Percentiles rank a stretch among this genome's conserved stretches.
phyloP scores from a whole-genome alignment of 2,797 vertebrate species.

The Leptodactylus fallax region DNA sequence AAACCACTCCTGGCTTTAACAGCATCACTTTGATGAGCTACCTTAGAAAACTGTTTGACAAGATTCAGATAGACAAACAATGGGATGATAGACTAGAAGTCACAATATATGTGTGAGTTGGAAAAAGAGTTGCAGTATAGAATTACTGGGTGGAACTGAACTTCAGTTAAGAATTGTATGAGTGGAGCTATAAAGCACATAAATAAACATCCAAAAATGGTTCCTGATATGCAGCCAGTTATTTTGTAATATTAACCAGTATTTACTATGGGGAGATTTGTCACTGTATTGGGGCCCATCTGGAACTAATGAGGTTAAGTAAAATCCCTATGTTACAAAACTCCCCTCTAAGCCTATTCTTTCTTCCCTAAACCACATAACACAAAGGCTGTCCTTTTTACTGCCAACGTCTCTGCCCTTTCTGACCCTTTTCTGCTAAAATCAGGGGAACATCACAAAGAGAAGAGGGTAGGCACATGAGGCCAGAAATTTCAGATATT shows the following conservation, averaged over 20 bases:
- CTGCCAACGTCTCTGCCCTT: slow-evolving; percentile 61
- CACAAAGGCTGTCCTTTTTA: slow-evolving; percentile 61
- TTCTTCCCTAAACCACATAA: slow-evolving; percentile 47
- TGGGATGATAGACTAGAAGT: slow-evolving; percentile 31
- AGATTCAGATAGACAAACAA: slow-evolving; percentile 47
- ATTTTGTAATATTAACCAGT: slow-evolving; percentile 28
- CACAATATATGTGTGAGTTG: background rate
- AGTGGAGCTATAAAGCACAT: background rate
- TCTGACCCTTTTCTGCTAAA: slow-evolving; percentile 56
- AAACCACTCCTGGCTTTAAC: slow-evolving; percentile 25
- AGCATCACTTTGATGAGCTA: slow-evolving; percentile 42
- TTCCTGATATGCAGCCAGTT: slow-evolving; percentile 1
- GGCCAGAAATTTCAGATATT: slow-evolving; percentile 48
- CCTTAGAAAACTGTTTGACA: slow-evolving; percentile 52
- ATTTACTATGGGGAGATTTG: slow-evolving; percentile 31
- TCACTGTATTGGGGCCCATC: slow-evolving; percentile 57
- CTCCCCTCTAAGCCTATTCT: slow-evolving; percentile 60
- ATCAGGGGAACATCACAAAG: slow-evolving; percentile 51
- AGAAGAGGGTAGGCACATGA: slow-evolving; percentile 36
- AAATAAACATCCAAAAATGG: background rate
- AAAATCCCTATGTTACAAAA: slow-evolving; percentile 63
- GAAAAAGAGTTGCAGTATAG: slow-evolving; percentile 3
- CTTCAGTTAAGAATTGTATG: background rate
- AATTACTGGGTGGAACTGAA: slow-evolving; percentile 36
- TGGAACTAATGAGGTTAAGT: slow-evolving; percentile 64